These are phyloP conservation scores for Drymodes brunneopygia DNA, from an alignment of 2,113 vertebrate species.

Conservation along the genomic window DNA sequence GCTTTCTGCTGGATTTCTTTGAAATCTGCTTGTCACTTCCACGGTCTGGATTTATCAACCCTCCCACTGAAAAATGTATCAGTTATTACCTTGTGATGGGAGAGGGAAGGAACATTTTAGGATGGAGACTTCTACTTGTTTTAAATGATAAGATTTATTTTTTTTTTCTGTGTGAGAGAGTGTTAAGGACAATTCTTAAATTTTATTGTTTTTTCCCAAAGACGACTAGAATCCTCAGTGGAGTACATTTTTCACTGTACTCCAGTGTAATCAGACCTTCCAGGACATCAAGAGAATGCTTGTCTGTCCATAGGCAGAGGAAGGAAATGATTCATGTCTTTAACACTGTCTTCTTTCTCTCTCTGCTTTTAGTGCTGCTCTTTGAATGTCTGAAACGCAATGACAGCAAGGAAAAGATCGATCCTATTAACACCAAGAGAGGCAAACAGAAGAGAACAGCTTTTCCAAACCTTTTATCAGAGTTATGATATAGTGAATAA, in stretches of 20 bases:
- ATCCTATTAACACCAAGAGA: background rate
- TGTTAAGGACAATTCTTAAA: background rate
- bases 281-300: background rate
- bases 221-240: background rate
- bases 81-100: background rate
- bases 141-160: background rate
- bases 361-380: background rate
- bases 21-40: background rate
- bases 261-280: background rate
- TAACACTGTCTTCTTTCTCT: background rate
- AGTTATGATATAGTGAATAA: background rate
- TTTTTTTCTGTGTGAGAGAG: background rate
- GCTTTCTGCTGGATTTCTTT: background rate
- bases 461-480: background rate
- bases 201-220: background rate
- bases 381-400: background rate
- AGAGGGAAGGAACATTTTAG: background rate
- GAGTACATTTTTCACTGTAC: background rate
- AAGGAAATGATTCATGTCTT: background rate
- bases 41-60: background rate
- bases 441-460: background rate
- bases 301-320: background rate
- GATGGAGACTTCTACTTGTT: background rate
- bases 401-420: background rate
- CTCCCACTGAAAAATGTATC: background rate